Evolutionary conservation across 2,113 vertebrate species (phyloP), one percentile per base, ranked within the genome.

Genomic region (Mustela lutreola): DNA sequence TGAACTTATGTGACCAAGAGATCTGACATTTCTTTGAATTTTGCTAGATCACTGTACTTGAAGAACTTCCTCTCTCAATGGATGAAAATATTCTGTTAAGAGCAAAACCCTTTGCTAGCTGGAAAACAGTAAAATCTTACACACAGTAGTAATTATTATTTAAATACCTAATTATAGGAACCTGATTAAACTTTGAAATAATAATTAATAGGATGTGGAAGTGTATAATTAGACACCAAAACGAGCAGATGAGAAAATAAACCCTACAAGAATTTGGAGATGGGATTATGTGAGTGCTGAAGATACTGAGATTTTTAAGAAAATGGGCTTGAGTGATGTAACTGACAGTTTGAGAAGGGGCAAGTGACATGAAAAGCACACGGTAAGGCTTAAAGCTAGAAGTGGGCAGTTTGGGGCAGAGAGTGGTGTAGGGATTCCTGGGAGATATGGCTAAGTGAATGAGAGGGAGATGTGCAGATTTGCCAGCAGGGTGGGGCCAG

Each of bases 151-250:
- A 93, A 96, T 94, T 88, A 86, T 89, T 73, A 79, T 81, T 85
- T 97, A 90, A 96, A 90, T 90, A 71, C 24, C 22, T 94, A 93
- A 94, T 93, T 87, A 91, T 60, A 67, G 33, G 90, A 95, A 76
- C 10, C 53, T 84, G 56, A 88, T 96, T 95, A 94, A 97, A 95
- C 26, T 58, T 71, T 85, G 31, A 93, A 93, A 93, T 83, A 88
- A 90, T 95, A 91, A 98, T 94, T 94, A 95, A 78, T 9, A 90
- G 91, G 84, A 62, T 31, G 45, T 2, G 48, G 24, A 91, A 53
- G 31, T 91, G 94, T 67, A 26, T 88, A 96, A 84, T 97, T 97
- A 96, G 31, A 75, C 76, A 62, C 48, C 75, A 50, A 93, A 80
- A 94, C 76, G 88, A 91, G 42, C 48, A 91, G 56, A 65, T 33